These are phyloP conservation scores for Zoanthus gigantus DNA, from an alignment of 92 coral and sea anemone genomes.

Conservation along the genomic window DNA sequence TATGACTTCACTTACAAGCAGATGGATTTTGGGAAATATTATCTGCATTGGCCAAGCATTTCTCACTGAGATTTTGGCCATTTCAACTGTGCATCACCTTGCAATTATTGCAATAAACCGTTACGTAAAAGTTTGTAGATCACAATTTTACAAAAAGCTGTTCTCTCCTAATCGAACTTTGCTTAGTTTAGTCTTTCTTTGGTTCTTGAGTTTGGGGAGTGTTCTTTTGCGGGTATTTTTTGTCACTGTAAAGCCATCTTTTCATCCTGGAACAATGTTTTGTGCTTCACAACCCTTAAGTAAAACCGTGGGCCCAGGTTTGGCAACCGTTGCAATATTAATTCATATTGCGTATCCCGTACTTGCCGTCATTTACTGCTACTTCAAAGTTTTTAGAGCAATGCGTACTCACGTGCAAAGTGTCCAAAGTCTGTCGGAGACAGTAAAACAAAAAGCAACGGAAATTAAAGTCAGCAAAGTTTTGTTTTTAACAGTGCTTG, in stretches of 20 bases:
- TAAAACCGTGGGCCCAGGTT: neutral
- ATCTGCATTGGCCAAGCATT: slow-evolving; percentile 8
- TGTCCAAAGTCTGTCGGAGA: neutral
- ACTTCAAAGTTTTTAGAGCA: slow-evolving; percentile 1
- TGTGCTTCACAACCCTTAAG: neutral
- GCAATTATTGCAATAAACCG: slow-evolving; percentile 23
- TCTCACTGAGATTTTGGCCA: slow-evolving; percentile 14
- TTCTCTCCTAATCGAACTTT: neutral
- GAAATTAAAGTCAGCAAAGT: slow-evolving; percentile 3
- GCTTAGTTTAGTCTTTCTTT: neutral
- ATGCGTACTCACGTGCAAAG: neutral
- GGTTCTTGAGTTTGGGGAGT: neutral
- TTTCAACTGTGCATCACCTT: slow-evolving; percentile 2
- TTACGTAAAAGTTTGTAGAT: slow-evolving; percentile 15
- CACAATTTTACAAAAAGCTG: neutral
- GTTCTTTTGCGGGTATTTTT: neutral
- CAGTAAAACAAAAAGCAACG: neutral
- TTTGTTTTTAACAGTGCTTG: neutral
- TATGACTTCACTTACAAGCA: neutral
- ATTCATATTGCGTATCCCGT: neutral
- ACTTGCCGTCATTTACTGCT: neutral
- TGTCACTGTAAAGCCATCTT: neutral
- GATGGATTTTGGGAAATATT: slow-evolving; percentile 15
- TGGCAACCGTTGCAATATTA: neutral
- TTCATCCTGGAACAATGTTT: slow-evolving; percentile 17